Conservation (phyloP, 92 coral and sea anemone genomes). For the Diadumene lineata region DNA sequence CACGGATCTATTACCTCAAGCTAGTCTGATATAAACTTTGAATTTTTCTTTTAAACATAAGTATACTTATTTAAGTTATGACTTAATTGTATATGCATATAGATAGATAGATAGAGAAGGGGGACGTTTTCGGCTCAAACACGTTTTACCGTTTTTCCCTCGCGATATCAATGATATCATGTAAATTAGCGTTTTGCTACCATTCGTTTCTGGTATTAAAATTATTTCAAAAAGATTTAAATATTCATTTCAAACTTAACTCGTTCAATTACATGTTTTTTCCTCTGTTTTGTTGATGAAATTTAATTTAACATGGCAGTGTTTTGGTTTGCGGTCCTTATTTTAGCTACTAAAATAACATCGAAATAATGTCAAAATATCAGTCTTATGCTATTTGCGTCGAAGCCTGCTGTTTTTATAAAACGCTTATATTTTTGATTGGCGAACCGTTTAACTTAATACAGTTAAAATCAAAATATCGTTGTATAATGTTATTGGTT, state of each 20-base stretch:
- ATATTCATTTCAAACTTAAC: neutral
- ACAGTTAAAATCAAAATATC: neutral
- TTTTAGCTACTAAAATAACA: no score
- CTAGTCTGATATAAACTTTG: no score
- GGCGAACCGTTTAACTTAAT: neutral
- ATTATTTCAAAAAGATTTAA: neutral
- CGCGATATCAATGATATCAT: constrained; percentile 9
- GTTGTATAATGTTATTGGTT: neutral
- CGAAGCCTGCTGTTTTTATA: neutral
- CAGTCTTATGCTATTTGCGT: no score
- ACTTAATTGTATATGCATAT: neutral
- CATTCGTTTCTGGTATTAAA: neutral
- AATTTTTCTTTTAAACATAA: no score
- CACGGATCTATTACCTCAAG: neutral
- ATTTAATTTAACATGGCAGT: no score
- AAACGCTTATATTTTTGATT: neutral
- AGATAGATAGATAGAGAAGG: neutral
- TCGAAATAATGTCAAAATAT: no score
- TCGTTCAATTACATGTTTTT: neutral
- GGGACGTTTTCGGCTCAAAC: neutral
- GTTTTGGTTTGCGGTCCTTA: neutral
- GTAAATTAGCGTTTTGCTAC: constrained; percentile 5
- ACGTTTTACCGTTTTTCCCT: constrained; percentile 8
- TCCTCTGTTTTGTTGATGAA: no score
- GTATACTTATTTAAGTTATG: no score